Evolutionary conservation across 2,797 vertebrate genomes (phyloP), one percentile per base, ranked within the genome.

Genomic region (Sardinella longiceps): DNA sequence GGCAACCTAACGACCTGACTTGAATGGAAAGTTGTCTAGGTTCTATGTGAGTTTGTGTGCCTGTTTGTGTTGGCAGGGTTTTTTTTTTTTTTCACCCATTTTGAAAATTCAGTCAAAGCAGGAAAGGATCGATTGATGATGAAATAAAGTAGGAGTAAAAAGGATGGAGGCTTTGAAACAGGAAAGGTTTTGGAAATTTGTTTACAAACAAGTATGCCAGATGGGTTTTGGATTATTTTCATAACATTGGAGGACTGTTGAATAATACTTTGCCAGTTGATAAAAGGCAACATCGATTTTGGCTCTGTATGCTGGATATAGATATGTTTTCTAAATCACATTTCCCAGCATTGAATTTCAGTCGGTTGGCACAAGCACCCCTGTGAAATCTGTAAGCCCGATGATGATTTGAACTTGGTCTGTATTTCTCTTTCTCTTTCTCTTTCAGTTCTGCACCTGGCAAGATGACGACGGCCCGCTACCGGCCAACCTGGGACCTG

Each of bases 401-500:
- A 18, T 7, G 0, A 18, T 7, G 70, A 43, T 23, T 33, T 43
- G 23, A 5, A 77, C 37, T 70, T 33, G 4, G 25, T 58, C 28
- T 66, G 14, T 37, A 18, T 18, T 18, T 70, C n/a, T 63, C 11
- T 70, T 15, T 30, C 4, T 77, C 70, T 56, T 18, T 82, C n/a
- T n/a, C n/a, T n/a, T n/a, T n/a, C n/a, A 95, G 93, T 91, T 91
- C 91, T 33, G 90, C 89, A 81, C 92, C 86, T 84, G 92, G 92
- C 93, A 96, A 96, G 91, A 99, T 99, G 98, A 98, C 96, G 92
- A 97, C 96, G n/a, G 97, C 97, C 87, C 95, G 97, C 92, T 98
- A 97, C 89, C 96, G 97, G 91, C 97, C 97, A 91, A 98, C 97
- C 43, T 99, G 98, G 98, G 98, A 99, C 93, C 95, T 99, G 95